Conservation (phyloP, 2,888 invertebrate species). For the Argynnis bischoffii region DNA sequence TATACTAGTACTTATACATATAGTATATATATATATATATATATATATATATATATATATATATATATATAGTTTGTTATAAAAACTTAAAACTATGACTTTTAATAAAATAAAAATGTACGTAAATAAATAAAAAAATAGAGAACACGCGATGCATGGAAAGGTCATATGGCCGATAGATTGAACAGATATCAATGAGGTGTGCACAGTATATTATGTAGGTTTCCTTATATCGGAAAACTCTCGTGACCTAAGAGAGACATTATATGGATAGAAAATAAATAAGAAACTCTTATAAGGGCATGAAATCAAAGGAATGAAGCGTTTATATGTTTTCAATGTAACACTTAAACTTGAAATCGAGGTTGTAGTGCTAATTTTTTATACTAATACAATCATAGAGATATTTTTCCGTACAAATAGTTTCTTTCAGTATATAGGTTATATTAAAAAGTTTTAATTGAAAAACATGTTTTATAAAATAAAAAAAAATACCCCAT, state of each 20-base stretch:
- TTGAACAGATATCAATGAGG: constrained; percentile 29
- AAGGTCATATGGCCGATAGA: constrained; percentile 27
- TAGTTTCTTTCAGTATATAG: neutral
- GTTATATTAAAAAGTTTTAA: no score
- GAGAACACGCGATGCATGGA: constrained; percentile 21
- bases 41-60: no score
- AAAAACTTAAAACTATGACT: no score
- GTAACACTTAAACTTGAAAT: constrained; percentile 34
- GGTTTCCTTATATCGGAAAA: constrained; percentile 37
- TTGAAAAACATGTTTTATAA: no score
- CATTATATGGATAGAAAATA: constrained; percentile 39
- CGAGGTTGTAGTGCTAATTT: constrained; percentile 25
- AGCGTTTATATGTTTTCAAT: constrained; percentile 32
- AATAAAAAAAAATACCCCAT: no score
- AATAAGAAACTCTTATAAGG: constrained; percentile 34
- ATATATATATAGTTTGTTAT: no score
- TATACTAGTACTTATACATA: no score
- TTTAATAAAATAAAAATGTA: neutral
- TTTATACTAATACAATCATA: neutral
- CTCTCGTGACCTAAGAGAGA: constrained; percentile 35
- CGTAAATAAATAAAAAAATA: neutral
- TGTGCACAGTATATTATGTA: constrained; percentile 24
- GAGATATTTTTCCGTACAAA: neutral
- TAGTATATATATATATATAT: no score
- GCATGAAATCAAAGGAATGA: constrained; percentile 38